phyloP scores from a whole-genome alignment of 2,113 vertebrate species.

The Conger conger region DNA sequence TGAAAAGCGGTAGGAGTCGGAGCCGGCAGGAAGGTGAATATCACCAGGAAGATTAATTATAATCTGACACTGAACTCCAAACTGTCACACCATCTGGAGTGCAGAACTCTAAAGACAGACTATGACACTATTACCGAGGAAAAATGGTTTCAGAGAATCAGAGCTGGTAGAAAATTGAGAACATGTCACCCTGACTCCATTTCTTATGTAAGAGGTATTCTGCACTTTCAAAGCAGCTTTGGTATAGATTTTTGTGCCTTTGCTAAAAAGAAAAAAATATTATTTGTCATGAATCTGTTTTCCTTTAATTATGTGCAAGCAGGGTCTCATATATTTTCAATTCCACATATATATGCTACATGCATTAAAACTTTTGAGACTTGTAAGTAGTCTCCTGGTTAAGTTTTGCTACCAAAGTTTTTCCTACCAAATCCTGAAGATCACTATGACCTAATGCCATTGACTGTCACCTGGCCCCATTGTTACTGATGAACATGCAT shows the following conservation, averaged over 20 bases:
- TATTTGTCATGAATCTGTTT: neutral
- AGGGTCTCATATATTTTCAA: neutral
- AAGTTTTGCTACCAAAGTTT: neutral
- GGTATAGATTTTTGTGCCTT: neutral
- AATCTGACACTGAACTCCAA: constrained; percentile 60
- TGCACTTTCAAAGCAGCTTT: neutral
- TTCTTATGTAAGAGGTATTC: neutral
- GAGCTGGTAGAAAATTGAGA: neutral
- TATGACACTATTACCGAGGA: neutral
- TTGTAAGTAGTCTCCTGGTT: neutral
- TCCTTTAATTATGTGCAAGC: neutral
- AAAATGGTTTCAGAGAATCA: constrained; percentile 4
- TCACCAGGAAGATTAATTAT: constrained; percentile 64
- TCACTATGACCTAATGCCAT: neutral
- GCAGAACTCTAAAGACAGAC: constrained; percentile 39
- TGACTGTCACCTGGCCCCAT: neutral
- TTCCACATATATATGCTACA: neutral
- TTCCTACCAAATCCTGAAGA: neutral
- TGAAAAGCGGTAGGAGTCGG: constrained; percentile 33
- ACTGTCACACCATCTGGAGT: constrained; percentile 62
- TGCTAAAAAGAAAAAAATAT: neutral
- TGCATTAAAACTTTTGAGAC: neutral
- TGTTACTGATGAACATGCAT: neutral
- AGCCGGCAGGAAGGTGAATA: constrained; percentile 59
- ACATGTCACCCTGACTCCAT: neutral